Evolutionary conservation across 1,140 invertebrate species (phyloP).

Genomic region (Scaptodrosophila lebanonensis): DNA sequence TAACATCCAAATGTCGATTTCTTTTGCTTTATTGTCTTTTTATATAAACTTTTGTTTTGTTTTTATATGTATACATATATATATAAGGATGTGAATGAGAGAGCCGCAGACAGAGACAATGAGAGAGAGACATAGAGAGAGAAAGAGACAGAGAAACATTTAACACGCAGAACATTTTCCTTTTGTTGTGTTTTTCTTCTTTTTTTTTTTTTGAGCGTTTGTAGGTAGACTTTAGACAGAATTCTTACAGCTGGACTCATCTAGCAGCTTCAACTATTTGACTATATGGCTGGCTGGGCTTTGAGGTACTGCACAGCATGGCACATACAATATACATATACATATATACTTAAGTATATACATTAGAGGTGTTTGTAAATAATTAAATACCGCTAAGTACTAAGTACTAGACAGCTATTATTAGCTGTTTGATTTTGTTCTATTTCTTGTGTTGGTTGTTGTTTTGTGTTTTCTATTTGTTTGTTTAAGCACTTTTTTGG

Average conservation of each 20-base stretch:
- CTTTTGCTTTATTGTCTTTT: constrained; percentile 51
- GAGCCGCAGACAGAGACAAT: constrained; percentile 18
- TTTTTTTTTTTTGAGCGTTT: constrained; percentile 7
- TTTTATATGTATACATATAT: constrained; percentile 40
- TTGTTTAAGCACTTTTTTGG: constrained; percentile 23
- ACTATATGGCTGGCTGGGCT: constrained; percentile 32
- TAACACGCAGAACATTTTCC: constrained; percentile 11
- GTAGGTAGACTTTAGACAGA: too few relatives aligned
- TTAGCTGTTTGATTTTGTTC: constrained; percentile 18
- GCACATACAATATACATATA: constrained; percentile 33
- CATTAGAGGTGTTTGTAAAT: too few relatives aligned
- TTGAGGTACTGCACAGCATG: constrained; percentile 73
- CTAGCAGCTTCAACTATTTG: constrained; percentile 16
- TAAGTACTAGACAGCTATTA: background rate
- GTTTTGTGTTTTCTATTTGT: constrained; percentile 7
- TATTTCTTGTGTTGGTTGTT: constrained; percentile 6
- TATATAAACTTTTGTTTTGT: constrained; percentile 28
- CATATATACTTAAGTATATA: constrained; percentile 16
- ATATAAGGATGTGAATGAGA: background rate
- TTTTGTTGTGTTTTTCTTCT: constrained; percentile 2
- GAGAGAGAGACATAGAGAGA: constrained; percentile 29
- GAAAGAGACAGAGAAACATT: constrained; percentile 10
- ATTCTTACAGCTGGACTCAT: too few relatives aligned
- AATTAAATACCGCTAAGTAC: too few relatives aligned
- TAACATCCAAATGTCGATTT: constrained; percentile 77